Evolutionary conservation across 2,888 invertebrate species (phyloP).

Genomic region (Orthosia cruda): DNA sequence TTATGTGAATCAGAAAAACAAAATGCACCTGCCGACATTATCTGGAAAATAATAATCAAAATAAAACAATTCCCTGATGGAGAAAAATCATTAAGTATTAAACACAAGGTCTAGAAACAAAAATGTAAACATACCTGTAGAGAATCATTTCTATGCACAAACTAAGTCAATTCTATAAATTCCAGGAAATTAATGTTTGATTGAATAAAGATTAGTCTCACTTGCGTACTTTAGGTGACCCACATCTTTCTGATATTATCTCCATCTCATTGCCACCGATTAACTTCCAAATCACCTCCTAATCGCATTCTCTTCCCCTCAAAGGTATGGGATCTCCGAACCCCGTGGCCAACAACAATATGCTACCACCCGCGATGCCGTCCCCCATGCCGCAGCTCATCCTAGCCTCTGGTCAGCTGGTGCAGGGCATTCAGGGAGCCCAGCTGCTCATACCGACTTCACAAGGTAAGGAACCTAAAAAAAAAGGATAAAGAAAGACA

Average conservation of each 20-base stretch:
- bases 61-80: not conserved
- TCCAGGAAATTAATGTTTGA: not conserved
- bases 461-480: conserved; percentile 95
- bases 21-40: not conserved
- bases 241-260: not conserved
- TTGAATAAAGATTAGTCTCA: not conserved
- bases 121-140: not conserved
- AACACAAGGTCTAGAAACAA: not conserved
- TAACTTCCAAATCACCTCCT: not conserved
- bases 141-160: not conserved
- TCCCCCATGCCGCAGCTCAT: conserved; percentile 97
- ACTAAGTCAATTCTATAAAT: not conserved
- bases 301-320: conserved; percentile 25
- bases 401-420: conserved; percentile 97
- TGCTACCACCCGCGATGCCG: conserved; percentile 93
- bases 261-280: not conserved
- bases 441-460: conserved; percentile 99
- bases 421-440: conserved; percentile 98
- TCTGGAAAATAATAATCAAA: too few species aligned
- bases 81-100: not conserved
- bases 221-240: not conserved
- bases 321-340: conserved; percentile 89
- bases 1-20: conserved; percentile 2
- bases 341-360: conserved; percentile 90
- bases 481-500: not conserved